These are phyloP conservation scores for Globodera ellingtonae DNA, from an alignment of 1,140 invertebrate species.

Conservation along the genomic window DNA sequence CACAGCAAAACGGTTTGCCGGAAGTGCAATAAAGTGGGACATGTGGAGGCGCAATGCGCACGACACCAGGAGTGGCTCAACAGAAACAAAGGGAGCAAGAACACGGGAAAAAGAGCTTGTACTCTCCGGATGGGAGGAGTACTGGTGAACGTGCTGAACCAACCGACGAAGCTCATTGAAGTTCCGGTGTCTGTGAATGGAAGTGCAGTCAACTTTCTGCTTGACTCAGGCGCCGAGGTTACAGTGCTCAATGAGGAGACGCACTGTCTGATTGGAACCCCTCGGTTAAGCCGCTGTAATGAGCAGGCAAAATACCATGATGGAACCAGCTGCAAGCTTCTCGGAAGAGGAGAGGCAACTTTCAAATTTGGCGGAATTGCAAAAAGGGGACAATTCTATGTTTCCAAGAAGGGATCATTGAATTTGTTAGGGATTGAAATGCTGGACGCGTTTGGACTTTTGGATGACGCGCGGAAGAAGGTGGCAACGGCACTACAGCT, in stretches of 20 bases:
- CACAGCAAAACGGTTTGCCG: too few species aligned
- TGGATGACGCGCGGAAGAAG: background rate
- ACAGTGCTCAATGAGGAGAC: background rate
- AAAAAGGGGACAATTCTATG: too few species aligned
- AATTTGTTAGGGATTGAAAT: background rate
- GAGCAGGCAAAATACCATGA: background rate
- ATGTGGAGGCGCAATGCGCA: too few species aligned
- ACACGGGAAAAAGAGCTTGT: too few species aligned
- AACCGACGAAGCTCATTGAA: background rate
- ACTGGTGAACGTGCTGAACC: too few species aligned
- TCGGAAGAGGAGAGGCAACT: too few species aligned
- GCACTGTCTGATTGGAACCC: background rate
- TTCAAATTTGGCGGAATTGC: too few species aligned
- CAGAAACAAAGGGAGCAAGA: too few species aligned
- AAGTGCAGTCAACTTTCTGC: background rate
- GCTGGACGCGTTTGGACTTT: background rate
- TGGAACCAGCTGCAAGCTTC: background rate
- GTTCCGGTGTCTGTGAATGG: background rate
- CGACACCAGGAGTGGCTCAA: too few species aligned
- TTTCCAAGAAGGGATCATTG: too few species aligned
- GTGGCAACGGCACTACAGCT: background rate
- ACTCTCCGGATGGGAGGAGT: too few species aligned
- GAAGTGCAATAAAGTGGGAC: too few species aligned
- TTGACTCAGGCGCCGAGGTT: background rate
- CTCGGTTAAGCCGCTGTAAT: background rate